phyloP scores from a whole-genome alignment of 2,113 vertebrate species.

The Tragulus kanchil region DNA sequence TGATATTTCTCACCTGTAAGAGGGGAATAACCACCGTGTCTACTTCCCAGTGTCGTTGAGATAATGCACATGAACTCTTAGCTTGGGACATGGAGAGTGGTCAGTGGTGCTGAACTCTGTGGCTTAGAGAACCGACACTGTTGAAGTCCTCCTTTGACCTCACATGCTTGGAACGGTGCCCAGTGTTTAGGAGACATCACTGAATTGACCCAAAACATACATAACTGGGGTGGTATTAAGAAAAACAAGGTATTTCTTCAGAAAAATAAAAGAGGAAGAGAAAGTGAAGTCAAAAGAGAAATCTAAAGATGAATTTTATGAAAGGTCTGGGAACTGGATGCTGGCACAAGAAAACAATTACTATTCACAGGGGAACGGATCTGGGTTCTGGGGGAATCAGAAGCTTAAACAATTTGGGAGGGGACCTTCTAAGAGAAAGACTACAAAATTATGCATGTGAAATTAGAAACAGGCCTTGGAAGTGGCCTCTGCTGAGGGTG shows the following conservation, averaged over 20 bases:
- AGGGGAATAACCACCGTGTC: not conserved
- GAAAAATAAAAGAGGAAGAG: conserved; percentile 66
- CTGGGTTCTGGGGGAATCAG: not conserved
- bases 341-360: not conserved
- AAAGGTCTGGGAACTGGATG: conserved; percentile 31
- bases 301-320: conserved; percentile 63
- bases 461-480: not conserved
- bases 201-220: not conserved
- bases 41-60: not conserved
- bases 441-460: not conserved
- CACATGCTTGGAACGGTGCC: not conserved
- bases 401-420: not conserved
- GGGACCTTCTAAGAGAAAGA: not conserved
- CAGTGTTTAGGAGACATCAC: not conserved
- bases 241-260: conserved; percentile 77
- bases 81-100: not conserved
- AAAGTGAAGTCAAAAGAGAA: conserved; percentile 67
- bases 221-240: too few species aligned
- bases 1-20: not conserved
- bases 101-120: not conserved
- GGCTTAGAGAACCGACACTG: accelerated
- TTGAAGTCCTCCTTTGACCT: not conserved
- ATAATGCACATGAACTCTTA: not conserved
- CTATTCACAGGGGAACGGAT: not conserved
- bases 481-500: not conserved